Percentiles rank a stretch among this genome's conserved stretches.
phyloP scores from a whole-genome alignment of 53 echinoderm and acorn worm species.

The Actinopyga echinites region DNA sequence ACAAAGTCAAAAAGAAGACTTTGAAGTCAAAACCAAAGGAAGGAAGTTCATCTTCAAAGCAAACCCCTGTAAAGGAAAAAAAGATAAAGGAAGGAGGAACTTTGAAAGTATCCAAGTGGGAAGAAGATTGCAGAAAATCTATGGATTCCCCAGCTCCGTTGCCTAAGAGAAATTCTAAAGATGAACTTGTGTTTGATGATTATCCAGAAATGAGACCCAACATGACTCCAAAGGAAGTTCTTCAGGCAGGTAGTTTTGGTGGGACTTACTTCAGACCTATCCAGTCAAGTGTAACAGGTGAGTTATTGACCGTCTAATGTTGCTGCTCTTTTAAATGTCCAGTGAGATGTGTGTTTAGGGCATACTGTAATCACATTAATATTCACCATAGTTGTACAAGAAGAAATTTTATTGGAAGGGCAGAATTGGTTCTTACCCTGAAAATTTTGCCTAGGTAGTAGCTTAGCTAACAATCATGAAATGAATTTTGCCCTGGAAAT shows the following conservation, averaged over 20 bases:
- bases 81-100: background rate
- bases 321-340: background rate
- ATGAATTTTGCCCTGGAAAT: no score
- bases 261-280: conserved; percentile 92
- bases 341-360: background rate
- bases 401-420: no score
- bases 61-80: background rate
- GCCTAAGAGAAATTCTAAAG: conserved; percentile 72
- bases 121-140: conserved; percentile 43
- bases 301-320: background rate
- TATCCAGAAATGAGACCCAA: conserved; percentile 72
- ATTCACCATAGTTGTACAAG: no score
- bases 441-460: no score
- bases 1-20: no score
- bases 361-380: background rate
- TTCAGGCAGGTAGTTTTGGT: conserved; percentile 90
- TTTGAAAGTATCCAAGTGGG: conserved; percentile 9
- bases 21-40: no score
- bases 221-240: conserved; percentile 82
- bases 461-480: no score
- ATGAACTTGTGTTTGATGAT: conserved; percentile 69
- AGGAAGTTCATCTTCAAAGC: no score
- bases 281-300: conserved; percentile 85
- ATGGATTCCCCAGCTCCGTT: conserved; percentile 54
- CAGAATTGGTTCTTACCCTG: no score